Conservation (phyloP, 2,797 vertebrate species). For the Oreochromis grahami region DNA sequence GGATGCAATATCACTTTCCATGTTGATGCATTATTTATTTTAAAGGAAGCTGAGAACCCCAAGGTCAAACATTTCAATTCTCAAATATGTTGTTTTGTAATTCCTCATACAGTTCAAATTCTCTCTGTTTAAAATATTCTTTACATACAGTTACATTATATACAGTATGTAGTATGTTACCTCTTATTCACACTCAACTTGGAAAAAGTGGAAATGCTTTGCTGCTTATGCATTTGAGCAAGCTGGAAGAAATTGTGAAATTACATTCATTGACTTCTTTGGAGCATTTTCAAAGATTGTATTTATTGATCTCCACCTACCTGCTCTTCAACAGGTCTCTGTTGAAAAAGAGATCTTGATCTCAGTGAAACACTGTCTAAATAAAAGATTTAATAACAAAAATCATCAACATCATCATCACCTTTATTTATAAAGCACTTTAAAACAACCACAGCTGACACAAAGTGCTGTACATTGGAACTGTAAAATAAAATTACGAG, state of each 20-base stretch:
- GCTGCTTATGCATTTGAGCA: not conserved
- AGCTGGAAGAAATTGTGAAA: not conserved
- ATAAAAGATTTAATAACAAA: not conserved
- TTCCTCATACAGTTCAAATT: not conserved
- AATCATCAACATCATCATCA: not conserved
- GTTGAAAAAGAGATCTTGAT: not conserved
- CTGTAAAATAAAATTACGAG: too few species aligned
- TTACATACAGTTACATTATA: not conserved
- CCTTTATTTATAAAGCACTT: too few species aligned
- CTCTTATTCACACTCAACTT: not conserved
- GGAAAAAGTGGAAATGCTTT: not conserved
- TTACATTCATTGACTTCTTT: not conserved
- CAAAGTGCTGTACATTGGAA: too few species aligned
- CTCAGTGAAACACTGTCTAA: not conserved
- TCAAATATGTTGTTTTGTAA: slow-evolving; percentile 2
- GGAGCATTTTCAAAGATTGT: not conserved
- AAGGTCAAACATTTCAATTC: not conserved
- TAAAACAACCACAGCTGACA: too few species aligned
- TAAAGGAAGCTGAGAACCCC: slow-evolving; percentile 20
- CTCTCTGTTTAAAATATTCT: slow-evolving; percentile 10
- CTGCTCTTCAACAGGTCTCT: not conserved
- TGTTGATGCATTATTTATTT: slow-evolving; percentile 69
- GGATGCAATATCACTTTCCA: slow-evolving; percentile 65
- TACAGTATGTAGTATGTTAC: not conserved
- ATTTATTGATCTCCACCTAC: not conserved